Percentiles rank a stretch among this genome's conserved stretches.
Evolutionary conservation across 2,797 vertebrate genomes (phyloP).

Genomic region (Chelon labrosus): DNA sequence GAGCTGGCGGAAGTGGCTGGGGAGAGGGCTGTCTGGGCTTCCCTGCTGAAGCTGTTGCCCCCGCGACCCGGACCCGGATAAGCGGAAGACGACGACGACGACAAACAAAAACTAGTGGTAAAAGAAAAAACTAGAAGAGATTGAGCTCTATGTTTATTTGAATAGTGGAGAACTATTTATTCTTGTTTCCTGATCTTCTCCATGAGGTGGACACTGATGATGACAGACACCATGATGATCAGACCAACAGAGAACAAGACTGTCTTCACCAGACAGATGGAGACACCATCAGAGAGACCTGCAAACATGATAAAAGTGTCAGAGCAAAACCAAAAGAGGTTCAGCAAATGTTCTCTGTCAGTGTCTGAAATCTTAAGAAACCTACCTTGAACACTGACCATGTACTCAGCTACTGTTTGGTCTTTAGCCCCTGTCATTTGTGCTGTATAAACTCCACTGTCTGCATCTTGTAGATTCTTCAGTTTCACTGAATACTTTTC

Average conservation of each 20-base stretch:
- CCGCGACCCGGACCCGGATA: no score
- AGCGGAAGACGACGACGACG: no score
- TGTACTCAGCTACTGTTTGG: not conserved
- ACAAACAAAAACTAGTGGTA: no score
- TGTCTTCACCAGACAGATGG: constrained; percentile 35
- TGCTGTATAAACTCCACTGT: constrained; percentile 49
- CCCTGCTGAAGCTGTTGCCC: no score
- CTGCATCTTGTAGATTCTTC: constrained; percentile 21
- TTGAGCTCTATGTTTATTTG: no score
- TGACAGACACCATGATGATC: constrained; percentile 38
- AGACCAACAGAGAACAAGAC: constrained; percentile 29
- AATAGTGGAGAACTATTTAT: not conserved
- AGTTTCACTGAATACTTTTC: constrained; percentile 40
- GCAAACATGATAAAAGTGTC: not conserved
- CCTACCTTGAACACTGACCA: constrained; percentile 55
- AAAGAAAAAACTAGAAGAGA: no score
- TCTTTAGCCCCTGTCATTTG: accelerated
- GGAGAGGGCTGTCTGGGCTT: no score
- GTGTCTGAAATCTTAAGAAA: not conserved
- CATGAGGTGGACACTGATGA: constrained; percentile 38
- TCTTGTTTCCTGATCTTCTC: not conserved
- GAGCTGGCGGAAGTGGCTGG: no score
- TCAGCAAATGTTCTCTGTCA: not conserved
- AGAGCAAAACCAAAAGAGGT: not conserved
- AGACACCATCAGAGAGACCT: not conserved